phyloP scores from a whole-genome alignment of 2,888 invertebrate species.

The Hyalella azteca region DNA sequence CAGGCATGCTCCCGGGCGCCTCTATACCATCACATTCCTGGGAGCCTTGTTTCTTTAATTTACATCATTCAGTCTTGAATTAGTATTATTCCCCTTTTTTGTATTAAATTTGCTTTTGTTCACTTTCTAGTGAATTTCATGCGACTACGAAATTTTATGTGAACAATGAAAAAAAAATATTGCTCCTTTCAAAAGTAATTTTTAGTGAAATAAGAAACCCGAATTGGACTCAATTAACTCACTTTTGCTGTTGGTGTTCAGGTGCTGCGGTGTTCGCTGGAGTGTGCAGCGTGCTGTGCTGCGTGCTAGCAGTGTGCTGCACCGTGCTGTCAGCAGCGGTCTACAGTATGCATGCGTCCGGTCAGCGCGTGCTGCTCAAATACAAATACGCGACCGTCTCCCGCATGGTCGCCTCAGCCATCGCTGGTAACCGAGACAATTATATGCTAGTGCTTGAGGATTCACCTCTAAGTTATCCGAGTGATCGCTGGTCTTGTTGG shows the following conservation, averaged over 20 bases:
- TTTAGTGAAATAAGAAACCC: background rate
- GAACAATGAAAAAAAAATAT: too few species aligned
- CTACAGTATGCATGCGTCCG: conserved; percentile 40
- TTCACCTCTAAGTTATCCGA: too few species aligned
- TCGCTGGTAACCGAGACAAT: conserved; percentile 36
- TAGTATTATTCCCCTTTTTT: too few species aligned
- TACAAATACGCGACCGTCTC: conserved; percentile 44
- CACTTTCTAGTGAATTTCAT: too few species aligned
- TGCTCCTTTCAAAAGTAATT: background rate
- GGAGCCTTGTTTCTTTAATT: too few species aligned
- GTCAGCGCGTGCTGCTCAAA: conserved; percentile 41
- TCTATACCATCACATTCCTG: too few species aligned
- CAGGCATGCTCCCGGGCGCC: too few species aligned
- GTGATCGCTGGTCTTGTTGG: too few species aligned
- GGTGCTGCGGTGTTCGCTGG: conserved; percentile 42
- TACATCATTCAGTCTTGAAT: too few species aligned
- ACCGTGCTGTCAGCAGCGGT: background rate
- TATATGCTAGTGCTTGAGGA: background rate
- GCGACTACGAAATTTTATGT: too few species aligned
- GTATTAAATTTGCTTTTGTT: too few species aligned
- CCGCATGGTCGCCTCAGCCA: conserved; percentile 42
- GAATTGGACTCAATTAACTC: background rate
- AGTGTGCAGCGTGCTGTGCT: conserved; percentile 43
- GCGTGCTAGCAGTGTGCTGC: conserved; percentile 16
- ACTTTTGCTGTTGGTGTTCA: background rate